Conservation (phyloP, 2,113 vertebrate species). For the Lota lota region DNA sequence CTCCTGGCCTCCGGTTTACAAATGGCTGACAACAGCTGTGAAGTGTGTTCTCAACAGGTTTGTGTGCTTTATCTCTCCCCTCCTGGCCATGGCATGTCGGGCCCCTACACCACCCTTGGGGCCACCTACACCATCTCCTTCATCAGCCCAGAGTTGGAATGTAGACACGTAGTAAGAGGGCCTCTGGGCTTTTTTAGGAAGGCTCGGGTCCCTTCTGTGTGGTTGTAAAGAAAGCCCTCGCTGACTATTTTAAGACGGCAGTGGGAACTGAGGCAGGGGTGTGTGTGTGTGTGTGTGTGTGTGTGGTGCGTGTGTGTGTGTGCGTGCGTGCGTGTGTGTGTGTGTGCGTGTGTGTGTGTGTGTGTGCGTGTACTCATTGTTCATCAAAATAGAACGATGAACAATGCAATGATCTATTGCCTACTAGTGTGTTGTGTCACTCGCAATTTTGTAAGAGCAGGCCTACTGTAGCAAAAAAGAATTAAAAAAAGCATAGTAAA, state of each 20-base stretch:
- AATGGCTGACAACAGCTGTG: constrained; percentile 24
- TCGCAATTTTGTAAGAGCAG: too few relatives aligned
- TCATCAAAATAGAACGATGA: too few relatives aligned
- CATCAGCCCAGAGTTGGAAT: constrained; percentile 62
- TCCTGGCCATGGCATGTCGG: constrained; percentile 18
- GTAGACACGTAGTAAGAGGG: constrained; percentile 63
- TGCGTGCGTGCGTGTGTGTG: too few relatives aligned
- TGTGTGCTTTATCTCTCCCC: background rate
- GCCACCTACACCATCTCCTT: constrained; percentile 18
- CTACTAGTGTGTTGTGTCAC: too few relatives aligned
- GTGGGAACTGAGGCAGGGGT: constrained; percentile 69
- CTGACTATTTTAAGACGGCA: constrained; percentile 70
- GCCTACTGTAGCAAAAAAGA: too few relatives aligned
- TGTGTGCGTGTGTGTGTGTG: too few relatives aligned
- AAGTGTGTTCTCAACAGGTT: too few relatives aligned
- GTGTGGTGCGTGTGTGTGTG: too few relatives aligned
- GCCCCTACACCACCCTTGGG: constrained; percentile 31
- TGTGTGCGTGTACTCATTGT: too few relatives aligned
- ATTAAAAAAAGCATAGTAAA: too few relatives aligned
- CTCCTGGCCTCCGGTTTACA: constrained; percentile 39
- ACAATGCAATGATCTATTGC: too few relatives aligned
- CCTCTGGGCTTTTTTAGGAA: constrained; percentile 73
- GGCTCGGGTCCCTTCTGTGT: constrained; percentile 63
- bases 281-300: constrained; percentile 17
- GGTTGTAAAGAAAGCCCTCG: constrained; percentile 76